Conservation (phyloP, 2,113 vertebrate species). For the Machaerirhynchus nigripectus region DNA sequence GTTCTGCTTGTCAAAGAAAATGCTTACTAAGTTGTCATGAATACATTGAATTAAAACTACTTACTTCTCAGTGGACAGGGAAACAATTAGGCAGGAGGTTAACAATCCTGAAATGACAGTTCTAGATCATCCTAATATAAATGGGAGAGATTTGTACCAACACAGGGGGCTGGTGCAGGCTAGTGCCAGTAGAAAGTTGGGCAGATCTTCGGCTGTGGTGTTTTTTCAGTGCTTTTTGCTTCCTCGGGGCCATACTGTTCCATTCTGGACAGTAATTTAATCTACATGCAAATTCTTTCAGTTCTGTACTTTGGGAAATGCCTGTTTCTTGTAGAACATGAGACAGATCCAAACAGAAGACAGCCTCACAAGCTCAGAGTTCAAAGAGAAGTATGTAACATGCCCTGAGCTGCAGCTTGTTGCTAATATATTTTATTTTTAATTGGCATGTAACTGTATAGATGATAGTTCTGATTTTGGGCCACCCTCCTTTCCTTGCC, state of each 20-base stretch:
- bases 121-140: background rate
- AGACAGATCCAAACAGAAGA: background rate
- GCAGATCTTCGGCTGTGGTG: background rate
- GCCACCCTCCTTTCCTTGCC: background rate
- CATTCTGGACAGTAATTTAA: background rate
- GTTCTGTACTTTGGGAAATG: background rate
- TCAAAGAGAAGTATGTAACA: background rate
- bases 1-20: constrained; percentile 33
- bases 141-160: background rate
- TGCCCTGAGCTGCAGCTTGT: background rate
- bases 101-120: background rate
- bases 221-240: background rate
- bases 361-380: background rate
- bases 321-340: background rate
- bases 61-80: constrained; percentile 36
- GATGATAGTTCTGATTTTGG: background rate
- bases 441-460: background rate
- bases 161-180: background rate
- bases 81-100: constrained; percentile 27
- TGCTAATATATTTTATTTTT: background rate
- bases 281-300: background rate
- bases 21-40: constrained; percentile 42
- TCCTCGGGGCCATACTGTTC: background rate
- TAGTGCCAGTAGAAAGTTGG: background rate
- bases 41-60: constrained; percentile 14